A percentile compares a stretch with the other conserved stretches of the same genome.
Evolutionary conservation across 2,888 invertebrate species (phyloP).

Genomic region (Drosophila neutralis): DNA sequence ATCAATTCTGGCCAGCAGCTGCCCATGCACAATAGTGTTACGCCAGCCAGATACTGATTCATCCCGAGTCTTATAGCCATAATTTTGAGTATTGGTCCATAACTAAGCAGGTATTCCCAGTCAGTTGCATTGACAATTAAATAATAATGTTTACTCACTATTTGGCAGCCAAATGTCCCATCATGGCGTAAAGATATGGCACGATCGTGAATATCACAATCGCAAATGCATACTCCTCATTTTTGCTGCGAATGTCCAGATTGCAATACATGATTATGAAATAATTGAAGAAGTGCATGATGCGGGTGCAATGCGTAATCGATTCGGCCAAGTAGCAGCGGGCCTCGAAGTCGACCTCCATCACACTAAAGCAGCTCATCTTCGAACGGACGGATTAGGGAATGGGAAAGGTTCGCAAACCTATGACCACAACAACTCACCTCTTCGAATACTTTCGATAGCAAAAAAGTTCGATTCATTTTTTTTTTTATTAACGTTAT

Average conservation of each 20-base stretch:
- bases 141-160: conserved; percentile 19
- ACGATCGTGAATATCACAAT: background rate
- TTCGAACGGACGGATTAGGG: background rate
- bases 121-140: background rate
- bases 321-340: conserved; percentile 32
- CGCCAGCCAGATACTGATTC: conserved; percentile 61
- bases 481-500: too few species aligned
- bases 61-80: conserved; percentile 36
- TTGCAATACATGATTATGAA: conserved; percentile 44
- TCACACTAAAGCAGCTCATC: conserved; percentile 44
- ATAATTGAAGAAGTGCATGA: conserved; percentile 37
- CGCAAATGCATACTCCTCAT: conserved; percentile 1
- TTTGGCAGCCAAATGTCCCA: conserved; percentile 7
- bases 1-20: conserved; percentile 50
- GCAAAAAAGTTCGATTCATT: background rate
- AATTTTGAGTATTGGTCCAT: conserved; percentile 18
- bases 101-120: background rate
- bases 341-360: conserved; percentile 20
- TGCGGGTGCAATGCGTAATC: conserved; percentile 16
- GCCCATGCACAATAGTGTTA: conserved; percentile 47
- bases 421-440: background rate
- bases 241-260: conserved; percentile 2
- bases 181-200: background rate
- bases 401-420: too few species aligned
- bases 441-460: background rate